Percentiles rank a stretch among this genome's conserved stretches.
These are phyloP conservation scores for Alauda arvensis DNA, from an alignment of 2,797 vertebrate genomes.

Conservation along the genomic window DNA sequence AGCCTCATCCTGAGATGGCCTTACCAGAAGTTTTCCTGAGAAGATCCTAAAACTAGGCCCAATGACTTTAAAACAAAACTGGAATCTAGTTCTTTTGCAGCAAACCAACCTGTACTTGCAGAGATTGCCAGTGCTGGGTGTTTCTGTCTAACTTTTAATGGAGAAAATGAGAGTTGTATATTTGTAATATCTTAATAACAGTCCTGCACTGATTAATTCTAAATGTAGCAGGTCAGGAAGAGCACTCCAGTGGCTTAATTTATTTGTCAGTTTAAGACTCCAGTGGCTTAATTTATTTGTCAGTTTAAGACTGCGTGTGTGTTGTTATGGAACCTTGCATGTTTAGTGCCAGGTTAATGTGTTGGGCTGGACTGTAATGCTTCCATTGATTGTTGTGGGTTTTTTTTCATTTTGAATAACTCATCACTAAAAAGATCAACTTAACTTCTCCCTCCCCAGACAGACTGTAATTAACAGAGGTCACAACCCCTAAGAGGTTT, in stretches of 20 bases:
- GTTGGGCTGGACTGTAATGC: neutral
- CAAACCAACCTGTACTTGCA: neutral
- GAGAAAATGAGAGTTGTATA: neutral
- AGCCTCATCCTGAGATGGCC: neutral
- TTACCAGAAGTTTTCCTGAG: neutral
- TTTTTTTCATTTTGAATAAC: conserved; percentile 8
- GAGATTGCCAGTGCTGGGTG: neutral
- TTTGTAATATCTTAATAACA: neutral
- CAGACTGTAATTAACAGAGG: neutral
- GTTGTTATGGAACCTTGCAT: neutral
- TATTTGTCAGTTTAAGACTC: neutral
- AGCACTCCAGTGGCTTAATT: neutral
- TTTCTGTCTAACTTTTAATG: neutral
- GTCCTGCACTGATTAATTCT: neutral
- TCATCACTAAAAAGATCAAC: neutral
- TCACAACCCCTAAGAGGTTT: neutral
- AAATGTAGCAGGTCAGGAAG: neutral
- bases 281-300: neutral
- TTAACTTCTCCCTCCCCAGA: neutral
- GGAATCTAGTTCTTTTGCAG: neutral
- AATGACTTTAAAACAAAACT: neutral
- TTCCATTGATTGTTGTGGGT: neutral
- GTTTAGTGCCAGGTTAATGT: neutral
- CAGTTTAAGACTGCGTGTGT: neutral
- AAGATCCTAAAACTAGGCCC: neutral